Evolutionary conservation across 2,797 vertebrate species (phyloP), one percentile per base, ranked within the genome.

Genomic region (Alfaro cultratus): DNA sequence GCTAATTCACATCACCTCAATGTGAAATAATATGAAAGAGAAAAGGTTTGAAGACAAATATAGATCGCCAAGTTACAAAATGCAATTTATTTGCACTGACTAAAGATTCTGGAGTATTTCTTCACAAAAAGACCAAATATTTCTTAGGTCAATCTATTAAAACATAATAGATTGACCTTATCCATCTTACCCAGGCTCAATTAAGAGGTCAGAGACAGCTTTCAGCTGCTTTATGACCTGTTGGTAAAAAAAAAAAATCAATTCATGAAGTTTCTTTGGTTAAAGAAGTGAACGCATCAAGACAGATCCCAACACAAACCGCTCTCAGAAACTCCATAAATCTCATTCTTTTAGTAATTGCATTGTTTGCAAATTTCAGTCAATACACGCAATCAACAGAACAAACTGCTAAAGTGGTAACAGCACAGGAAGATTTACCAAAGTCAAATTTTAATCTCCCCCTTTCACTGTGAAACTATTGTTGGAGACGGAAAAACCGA

Each of bases 371-470:
- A 74, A 78, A 78, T 36, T 41, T 7, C 21, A 72, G 77, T 85
- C 83, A 73, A 75, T 78, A 68, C 73, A 39, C 68, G 68, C 73
- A 81, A 81, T 81, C 83, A 81, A 49, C 67, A 43, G 51, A 67
- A 73, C 47, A 75, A 31, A 21, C 62, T 60, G 49, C 78, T 34
- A 11, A 0, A 70, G 41, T 51, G 34, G 77, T 39, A 75, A 84
- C 53, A 67, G 6, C 57, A 60, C 47, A 34, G 72, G 39, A 71
- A 76, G 29, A 15, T 23, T 21, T 23, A 55, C 49, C 64, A 6
- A 36, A 74, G 79, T 71, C 49, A 49, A 41, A 23, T 76, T 68
- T 72, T 67, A 80, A 82, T 82, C 31, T 75, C 39, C 23, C 70
- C 53, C 45, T 51, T 31, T 55, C 39, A 49, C 34, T 36, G 81